These are phyloP conservation scores for Macrocentrus cingulum DNA, from an alignment of 1,140 invertebrate genomes.

Conservation along the genomic window DNA sequence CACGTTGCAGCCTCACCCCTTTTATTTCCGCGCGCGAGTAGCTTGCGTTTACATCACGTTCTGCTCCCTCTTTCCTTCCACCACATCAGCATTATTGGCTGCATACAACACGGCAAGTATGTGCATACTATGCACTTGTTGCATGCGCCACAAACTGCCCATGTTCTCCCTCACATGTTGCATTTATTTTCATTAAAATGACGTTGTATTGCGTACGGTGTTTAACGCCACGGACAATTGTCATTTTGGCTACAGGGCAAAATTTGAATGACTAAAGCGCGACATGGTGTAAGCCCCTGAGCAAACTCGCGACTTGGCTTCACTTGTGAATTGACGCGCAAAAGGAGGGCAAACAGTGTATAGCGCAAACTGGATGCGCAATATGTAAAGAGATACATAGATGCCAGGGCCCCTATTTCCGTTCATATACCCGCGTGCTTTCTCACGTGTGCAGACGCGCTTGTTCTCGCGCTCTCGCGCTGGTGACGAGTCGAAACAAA, in stretches of 20 bases:
- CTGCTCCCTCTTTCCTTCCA: not conserved
- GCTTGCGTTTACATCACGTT: slow-evolving; percentile 4
- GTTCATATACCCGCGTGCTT: slow-evolving; percentile 9
- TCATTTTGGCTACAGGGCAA: not conserved
- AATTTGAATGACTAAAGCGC: slow-evolving; percentile 1
- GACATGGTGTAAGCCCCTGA: no score
- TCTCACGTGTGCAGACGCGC: slow-evolving; percentile 5
- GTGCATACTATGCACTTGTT: slow-evolving; percentile 42
- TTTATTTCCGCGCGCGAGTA: slow-evolving; percentile 22
- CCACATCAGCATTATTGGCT: slow-evolving; percentile 5
- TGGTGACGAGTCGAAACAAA: slow-evolving; percentile 30
- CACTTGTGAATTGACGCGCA: slow-evolving; percentile 31
- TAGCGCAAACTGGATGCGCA: slow-evolving; percentile 1
- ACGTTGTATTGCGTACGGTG: no score
- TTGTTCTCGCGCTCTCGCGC: not conserved
- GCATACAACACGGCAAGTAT: not conserved
- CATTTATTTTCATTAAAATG: no score
- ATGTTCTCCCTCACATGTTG: no score
- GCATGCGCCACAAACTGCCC: no score
- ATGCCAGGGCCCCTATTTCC: slow-evolving; percentile 14
- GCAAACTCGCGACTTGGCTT: not conserved
- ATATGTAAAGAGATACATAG: not conserved
- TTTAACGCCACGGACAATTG: no score
- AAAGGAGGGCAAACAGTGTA: slow-evolving; percentile 26
- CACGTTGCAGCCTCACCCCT: slow-evolving; percentile 30